phyloP scores from a whole-genome alignment of 2,113 vertebrate genomes.

The Phylloscopus whistleri region DNA sequence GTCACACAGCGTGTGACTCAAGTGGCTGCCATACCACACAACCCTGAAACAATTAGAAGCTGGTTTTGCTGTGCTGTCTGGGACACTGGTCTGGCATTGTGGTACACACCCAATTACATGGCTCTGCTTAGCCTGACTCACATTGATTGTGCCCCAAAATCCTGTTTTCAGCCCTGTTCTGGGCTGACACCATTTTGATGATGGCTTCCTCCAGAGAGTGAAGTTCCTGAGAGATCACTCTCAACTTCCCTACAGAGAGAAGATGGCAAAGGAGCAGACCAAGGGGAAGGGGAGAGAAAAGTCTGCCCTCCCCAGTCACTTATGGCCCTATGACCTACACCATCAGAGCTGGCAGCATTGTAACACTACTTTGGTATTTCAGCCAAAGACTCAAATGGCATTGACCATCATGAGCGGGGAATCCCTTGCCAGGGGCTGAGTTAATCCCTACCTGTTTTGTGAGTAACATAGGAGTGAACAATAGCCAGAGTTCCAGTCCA shows the following conservation, averaged over 20 bases:
- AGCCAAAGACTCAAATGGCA: background rate
- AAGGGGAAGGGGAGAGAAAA: background rate
- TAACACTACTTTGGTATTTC: background rate
- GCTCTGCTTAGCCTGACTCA: background rate
- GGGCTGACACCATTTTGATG: background rate
- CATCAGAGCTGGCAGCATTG: background rate
- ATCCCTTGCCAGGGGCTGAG: background rate
- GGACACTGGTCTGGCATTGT: background rate
- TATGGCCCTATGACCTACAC: background rate
- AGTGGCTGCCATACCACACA: background rate
- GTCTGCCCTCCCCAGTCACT: background rate
- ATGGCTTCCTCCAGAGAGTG: background rate
- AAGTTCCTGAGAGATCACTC: background rate
- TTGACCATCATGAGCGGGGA: fast-evolving
- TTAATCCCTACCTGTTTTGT: slow-evolving; percentile 86
- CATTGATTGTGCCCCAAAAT: background rate
- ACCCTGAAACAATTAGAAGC: background rate
- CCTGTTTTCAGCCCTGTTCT: background rate
- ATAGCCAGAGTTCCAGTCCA: slow-evolving; percentile 93
- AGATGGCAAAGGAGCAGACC: background rate
- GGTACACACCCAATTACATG: background rate
- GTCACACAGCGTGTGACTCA: background rate
- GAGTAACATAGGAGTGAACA: slow-evolving; percentile 93
- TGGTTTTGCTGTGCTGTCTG: background rate
- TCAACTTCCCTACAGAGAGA: background rate